These are phyloP conservation scores for Apteryx mantelli DNA, from an alignment of 2,113 vertebrate genomes.

Conservation along the genomic window DNA sequence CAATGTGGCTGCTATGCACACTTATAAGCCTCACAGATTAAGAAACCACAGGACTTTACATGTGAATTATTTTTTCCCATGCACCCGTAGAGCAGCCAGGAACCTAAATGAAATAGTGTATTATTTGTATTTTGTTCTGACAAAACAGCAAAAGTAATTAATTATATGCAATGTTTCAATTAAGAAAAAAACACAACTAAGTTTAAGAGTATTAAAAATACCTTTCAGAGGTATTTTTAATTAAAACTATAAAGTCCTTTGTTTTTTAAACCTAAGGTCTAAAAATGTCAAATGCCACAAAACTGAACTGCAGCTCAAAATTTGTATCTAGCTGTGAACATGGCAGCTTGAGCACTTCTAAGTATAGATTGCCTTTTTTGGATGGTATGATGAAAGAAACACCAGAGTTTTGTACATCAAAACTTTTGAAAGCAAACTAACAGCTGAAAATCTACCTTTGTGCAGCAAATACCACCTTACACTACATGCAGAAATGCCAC, in stretches of 20 bases:
- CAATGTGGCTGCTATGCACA: fast-evolving
- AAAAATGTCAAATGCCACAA: background rate
- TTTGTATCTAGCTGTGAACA: background rate
- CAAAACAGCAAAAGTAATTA: background rate
- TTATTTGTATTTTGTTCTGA: background rate
- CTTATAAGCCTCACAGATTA: background rate
- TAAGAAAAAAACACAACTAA: background rate
- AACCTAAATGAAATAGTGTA: background rate
- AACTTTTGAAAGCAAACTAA: background rate
- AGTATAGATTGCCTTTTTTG: background rate
- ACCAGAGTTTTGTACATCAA: background rate
- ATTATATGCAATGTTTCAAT: background rate
- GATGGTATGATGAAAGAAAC: background rate
- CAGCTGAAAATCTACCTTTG: background rate
- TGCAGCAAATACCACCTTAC: background rate
- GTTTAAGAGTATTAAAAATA: background rate
- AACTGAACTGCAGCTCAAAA: background rate
- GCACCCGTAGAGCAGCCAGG: background rate
- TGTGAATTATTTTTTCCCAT: background rate
- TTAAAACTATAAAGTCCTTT: background rate
- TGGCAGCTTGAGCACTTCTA: background rate
- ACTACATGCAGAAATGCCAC: too few species aligned
- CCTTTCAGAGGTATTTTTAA: background rate
- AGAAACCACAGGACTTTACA: background rate
- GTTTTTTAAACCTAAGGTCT: background rate